Evolutionary conservation across 2,113 vertebrate genomes (phyloP).

Genomic region (Thomomys bottae): DNA sequence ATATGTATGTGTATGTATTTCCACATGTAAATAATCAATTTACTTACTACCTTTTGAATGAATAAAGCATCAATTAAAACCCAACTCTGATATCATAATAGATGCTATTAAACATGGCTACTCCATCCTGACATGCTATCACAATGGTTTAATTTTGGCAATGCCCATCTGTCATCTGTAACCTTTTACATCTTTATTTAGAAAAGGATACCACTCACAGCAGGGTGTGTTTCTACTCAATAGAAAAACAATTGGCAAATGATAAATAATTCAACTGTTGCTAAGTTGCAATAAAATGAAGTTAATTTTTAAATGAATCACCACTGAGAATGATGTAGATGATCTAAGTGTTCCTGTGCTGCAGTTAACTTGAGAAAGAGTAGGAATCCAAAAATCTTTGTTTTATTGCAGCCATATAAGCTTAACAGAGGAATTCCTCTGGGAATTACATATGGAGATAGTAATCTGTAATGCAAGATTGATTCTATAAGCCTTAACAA

Average conservation of each 20-base stretch:
- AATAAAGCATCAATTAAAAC: not conserved
- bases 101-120: not conserved
- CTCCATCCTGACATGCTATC: not conserved
- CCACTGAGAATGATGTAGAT: not conserved
- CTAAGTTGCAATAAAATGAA: conserved; percentile 1
- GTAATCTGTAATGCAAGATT: not conserved
- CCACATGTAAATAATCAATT: no score
- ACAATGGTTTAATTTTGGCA: not conserved
- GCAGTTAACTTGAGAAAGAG: not conserved
- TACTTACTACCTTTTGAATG: not conserved
- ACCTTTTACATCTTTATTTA: not conserved
- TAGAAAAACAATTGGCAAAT: conserved; percentile 30
- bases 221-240: not conserved
- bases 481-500: not conserved
- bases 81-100: not conserved
- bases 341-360: not conserved
- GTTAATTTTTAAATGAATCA: conserved; percentile 30
- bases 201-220: not conserved
- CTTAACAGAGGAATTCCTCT: not conserved
- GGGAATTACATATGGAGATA: not conserved
- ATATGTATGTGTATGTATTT: no score
- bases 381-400: not conserved
- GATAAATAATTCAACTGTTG: conserved; percentile 18
- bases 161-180: not conserved
- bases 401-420: not conserved